Percentiles rank a stretch among this genome's conserved stretches.
phyloP scores from a whole-genome alignment of 1,140 invertebrate genomes.

The Leptinotarsa defecta region DNA sequence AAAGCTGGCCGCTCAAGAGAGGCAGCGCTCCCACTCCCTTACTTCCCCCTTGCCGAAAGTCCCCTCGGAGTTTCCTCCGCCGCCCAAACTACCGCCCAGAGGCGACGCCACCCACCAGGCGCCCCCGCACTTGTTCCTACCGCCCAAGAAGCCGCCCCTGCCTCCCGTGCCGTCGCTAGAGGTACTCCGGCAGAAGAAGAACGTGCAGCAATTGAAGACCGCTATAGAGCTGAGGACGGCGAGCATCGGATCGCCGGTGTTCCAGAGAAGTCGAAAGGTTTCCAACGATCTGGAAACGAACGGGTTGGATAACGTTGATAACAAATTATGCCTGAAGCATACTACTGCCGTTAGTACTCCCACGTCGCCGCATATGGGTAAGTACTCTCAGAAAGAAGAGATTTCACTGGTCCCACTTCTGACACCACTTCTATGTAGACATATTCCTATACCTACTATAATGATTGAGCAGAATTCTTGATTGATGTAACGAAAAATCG shows the following conservation, averaged over 20 bases:
- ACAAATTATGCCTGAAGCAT: slow-evolving; percentile 30
- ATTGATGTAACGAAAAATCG: too few relatives aligned
- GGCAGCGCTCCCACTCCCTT: slow-evolving; percentile 62
- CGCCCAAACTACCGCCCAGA: slow-evolving; percentile 62
- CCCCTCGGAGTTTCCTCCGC: slow-evolving; percentile 54
- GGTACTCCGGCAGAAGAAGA: slow-evolving; percentile 55
- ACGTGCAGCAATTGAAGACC: slow-evolving; percentile 51
- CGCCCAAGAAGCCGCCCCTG: slow-evolving; percentile 72
- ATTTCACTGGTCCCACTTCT: too few relatives aligned
- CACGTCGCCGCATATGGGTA: slow-evolving; percentile 57
- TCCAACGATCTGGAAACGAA: slow-evolving; percentile 60
- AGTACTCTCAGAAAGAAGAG: neutral
- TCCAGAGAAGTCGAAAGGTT: slow-evolving; percentile 61
- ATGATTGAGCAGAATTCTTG: too few relatives aligned
- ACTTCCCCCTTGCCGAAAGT: slow-evolving; percentile 38
- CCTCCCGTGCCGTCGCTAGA: slow-evolving; percentile 70
- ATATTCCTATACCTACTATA: too few relatives aligned
- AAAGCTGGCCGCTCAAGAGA: slow-evolving; percentile 62
- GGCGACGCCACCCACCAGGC: slow-evolving; percentile 60
- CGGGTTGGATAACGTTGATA: slow-evolving; percentile 48
- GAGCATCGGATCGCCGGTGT: slow-evolving; percentile 63
- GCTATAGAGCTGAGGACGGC: slow-evolving; percentile 57
- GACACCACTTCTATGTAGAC: too few relatives aligned
- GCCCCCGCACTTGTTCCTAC: slow-evolving; percentile 64
- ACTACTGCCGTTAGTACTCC: slow-evolving; percentile 54